Evolutionary conservation across 1,140 invertebrate species (phyloP).

Genomic region (Stenopsyche tienmushanensis): DNA sequence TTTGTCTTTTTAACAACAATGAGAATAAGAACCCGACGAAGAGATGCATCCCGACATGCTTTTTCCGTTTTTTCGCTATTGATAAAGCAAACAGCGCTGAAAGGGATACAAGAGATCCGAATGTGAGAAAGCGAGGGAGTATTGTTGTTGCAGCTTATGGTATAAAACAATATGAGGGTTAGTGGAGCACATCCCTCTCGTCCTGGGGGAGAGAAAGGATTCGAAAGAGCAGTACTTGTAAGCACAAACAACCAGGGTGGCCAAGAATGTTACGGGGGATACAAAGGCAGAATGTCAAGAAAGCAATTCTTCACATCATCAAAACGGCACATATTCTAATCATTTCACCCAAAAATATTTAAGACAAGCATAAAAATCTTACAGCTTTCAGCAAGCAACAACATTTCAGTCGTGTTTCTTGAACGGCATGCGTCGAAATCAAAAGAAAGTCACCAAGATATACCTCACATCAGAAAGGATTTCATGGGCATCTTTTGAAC

Average conservation of each 20-base stretch:
- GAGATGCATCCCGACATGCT: neutral
- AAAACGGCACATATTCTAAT: no score
- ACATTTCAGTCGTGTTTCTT: no score
- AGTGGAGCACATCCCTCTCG: slow-evolving; percentile 37
- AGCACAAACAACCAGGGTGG: slow-evolving; percentile 28
- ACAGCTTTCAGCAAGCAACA: no score
- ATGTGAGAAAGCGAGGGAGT: neutral
- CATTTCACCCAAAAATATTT: no score
- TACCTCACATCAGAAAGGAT: no score
- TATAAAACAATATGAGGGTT: slow-evolving; percentile 42
- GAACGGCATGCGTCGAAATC: no score
- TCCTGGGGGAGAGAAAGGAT: slow-evolving; percentile 22
- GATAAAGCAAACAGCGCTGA: slow-evolving; percentile 9
- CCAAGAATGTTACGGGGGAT: neutral
- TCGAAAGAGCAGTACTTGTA: slow-evolving; percentile 7
- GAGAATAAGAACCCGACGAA: neutral
- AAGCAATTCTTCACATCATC: no score
- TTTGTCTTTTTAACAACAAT: neutral
- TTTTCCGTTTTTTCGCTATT: neutral
- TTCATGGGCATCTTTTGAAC: no score
- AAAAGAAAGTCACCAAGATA: no score
- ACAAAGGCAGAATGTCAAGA: neutral
- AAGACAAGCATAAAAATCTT: no score
- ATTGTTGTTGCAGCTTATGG: slow-evolving; percentile 39
- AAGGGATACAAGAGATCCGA: neutral